Conservation (phyloP, 1,140 invertebrate genomes). For the Procambarus virginalis region DNA sequence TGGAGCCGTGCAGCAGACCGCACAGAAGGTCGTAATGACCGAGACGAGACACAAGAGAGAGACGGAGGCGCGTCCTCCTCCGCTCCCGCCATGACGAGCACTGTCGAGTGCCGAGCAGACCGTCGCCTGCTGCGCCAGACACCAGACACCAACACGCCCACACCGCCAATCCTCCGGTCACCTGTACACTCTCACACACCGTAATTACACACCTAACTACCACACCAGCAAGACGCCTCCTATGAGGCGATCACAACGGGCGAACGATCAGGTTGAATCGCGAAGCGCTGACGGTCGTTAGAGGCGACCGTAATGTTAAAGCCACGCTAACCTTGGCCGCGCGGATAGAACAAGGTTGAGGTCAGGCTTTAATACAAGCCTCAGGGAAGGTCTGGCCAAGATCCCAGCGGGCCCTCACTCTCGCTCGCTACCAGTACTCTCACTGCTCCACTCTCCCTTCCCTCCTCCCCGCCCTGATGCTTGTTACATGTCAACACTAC, state of each 20-base stretch:
- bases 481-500: no score
- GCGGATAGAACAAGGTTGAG: constrained; percentile 42
- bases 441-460: no score
- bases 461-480: no score
- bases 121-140: not conserved
- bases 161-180: not conserved
- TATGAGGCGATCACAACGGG: not conserved
- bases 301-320: constrained; percentile 44
- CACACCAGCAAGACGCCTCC: not conserved
- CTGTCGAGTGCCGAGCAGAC: constrained; percentile 16
- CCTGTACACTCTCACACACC: not conserved
- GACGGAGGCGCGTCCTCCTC: constrained; percentile 47
- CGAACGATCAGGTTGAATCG: not conserved
- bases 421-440: no score
- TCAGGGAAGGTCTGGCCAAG: not conserved
- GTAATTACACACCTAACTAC: not conserved
- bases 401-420: no score
- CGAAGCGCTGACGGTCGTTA: not conserved
- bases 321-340: constrained; percentile 46
- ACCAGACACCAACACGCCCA: constrained; percentile 18
- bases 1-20: constrained; percentile 34
- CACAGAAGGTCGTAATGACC: constrained; percentile 40
- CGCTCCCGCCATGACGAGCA: constrained; percentile 57
- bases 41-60: constrained; percentile 45
- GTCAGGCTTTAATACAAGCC: constrained; percentile 18